Conservation (phyloP, 2,797 vertebrate species). For the Corythornis leucogaster region DNA sequence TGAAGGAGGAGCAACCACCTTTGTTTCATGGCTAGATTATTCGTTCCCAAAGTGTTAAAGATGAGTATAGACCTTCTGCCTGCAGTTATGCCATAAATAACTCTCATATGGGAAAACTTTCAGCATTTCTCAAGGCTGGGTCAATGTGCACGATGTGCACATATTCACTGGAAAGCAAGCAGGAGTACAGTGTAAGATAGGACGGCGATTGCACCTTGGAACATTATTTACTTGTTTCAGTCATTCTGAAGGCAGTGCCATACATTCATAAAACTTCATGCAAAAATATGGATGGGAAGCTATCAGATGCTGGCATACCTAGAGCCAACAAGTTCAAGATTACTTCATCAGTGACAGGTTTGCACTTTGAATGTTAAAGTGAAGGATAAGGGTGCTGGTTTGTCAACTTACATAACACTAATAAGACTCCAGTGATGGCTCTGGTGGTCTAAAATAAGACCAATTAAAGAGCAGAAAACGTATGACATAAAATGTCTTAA, state of each 20-base stretch:
- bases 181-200: not conserved
- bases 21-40: not conserved
- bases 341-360: not conserved
- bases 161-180: not conserved
- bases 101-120: not conserved
- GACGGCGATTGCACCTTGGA: not conserved
- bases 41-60: not conserved
- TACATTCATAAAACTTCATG: not conserved
- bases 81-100: not conserved
- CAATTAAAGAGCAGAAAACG: not conserved
- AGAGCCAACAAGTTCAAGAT: not conserved
- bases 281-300: not conserved
- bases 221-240: not conserved
- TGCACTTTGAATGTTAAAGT: not conserved
- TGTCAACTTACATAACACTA: not conserved
- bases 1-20: not conserved
- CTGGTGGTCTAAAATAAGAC: not conserved
- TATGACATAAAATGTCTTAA: not conserved
- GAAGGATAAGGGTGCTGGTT: not conserved
- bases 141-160: not conserved
- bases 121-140: not conserved
- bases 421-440: not conserved
- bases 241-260: not conserved
- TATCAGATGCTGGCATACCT: not conserved
- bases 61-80: not conserved